Evolutionary conservation across 2,888 invertebrate genomes (phyloP).

Genomic region (Isoperla grammatica): DNA sequence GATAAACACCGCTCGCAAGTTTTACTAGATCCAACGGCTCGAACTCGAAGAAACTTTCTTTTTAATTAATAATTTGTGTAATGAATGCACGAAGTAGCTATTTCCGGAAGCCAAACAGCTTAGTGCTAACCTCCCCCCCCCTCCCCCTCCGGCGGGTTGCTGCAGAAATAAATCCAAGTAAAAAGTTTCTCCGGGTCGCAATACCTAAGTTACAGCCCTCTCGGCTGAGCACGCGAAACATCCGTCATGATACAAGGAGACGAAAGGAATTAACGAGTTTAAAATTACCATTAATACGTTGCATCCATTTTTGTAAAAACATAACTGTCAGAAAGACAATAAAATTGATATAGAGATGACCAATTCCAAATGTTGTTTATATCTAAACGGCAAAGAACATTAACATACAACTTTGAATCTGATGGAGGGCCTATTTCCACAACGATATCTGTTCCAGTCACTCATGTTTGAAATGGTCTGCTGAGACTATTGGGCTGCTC

Average conservation of each 20-base stretch:
- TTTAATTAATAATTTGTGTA: conserved; percentile 27
- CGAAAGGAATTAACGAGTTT: conserved; percentile 9
- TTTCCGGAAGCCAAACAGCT: conserved; percentile 13
- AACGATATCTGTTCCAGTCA: conserved; percentile 12
- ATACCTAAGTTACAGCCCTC: not conserved
- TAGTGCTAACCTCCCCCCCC: conserved; percentile 6
- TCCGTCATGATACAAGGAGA: not conserved
- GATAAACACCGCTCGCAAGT: conserved; percentile 8
- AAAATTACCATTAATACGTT: conserved; percentile 14
- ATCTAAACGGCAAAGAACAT: conserved; percentile 6
- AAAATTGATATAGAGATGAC: conserved; percentile 14
- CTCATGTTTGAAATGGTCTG: conserved; percentile 10
- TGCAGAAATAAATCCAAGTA: conserved; percentile 20
- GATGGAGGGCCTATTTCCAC: conserved; percentile 15
- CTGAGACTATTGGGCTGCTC: conserved; percentile 5
- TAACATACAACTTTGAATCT: conserved; percentile 5
- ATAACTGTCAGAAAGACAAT: conserved; percentile 16
- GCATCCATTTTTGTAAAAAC: conserved; percentile 10
- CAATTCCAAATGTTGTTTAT: conserved; percentile 14
- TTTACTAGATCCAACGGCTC: not conserved
- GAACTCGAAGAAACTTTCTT: conserved; percentile 18
- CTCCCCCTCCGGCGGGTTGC: not conserved
- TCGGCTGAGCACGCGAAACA: not conserved
- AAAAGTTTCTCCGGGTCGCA: conserved; percentile 15
- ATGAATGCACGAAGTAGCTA: conserved; percentile 17